Conservation (phyloP, 2,797 vertebrate genomes). For the Pteropus rufus region DNA sequence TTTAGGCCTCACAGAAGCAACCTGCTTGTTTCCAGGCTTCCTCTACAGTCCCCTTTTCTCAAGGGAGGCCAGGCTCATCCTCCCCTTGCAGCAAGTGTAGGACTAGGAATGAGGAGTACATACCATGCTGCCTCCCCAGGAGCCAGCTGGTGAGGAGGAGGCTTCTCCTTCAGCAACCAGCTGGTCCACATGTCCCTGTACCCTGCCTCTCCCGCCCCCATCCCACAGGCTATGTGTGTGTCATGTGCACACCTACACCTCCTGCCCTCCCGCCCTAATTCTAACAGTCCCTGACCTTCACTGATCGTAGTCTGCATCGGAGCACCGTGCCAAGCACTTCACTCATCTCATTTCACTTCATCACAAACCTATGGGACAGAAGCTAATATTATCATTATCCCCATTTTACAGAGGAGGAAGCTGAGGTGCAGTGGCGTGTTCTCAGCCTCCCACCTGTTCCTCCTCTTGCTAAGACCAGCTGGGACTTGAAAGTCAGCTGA, state of each 20-base stretch:
- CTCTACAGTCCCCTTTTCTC: neutral
- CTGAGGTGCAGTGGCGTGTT: neutral
- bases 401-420: neutral
- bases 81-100: neutral
- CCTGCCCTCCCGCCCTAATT: neutral
- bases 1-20: neutral
- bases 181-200: neutral
- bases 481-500: neutral
- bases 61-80: neutral
- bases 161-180: neutral
- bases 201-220: neutral
- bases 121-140: neutral
- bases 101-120: neutral
- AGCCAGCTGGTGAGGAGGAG: conserved; percentile 55
- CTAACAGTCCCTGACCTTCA: neutral
- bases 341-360: neutral
- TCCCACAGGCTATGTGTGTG: neutral
- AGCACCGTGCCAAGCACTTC: neutral
- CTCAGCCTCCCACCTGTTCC: neutral
- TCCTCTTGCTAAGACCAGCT: neutral
- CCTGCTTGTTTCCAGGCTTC: neutral
- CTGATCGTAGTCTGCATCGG: neutral
- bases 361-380: neutral
- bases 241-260: neutral
- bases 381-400: neutral